phyloP scores from a whole-genome alignment of 2,113 vertebrate genomes.

The Chroicocephalus ridibundus region DNA sequence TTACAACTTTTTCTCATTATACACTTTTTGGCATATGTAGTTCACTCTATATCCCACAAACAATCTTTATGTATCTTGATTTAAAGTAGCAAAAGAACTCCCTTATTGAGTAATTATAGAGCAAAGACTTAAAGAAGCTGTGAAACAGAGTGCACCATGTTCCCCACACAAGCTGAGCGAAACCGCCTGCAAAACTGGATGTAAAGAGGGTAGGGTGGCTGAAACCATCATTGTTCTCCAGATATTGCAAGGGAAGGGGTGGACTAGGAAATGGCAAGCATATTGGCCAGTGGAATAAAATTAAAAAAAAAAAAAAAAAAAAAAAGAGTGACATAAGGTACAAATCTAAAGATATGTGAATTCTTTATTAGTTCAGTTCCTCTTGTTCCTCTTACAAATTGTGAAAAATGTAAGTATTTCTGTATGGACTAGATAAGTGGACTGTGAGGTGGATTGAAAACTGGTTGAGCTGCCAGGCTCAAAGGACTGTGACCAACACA shows the following conservation, averaged over 20 bases:
- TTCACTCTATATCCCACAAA: not conserved
- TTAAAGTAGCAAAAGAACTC: not conserved
- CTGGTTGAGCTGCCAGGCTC: not conserved
- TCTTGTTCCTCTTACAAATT: not conserved
- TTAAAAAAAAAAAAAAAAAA: rapidly evolving
- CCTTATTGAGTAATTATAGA: not conserved
- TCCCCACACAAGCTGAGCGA: not conserved
- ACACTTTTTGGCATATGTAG: not conserved
- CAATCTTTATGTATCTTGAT: not conserved
- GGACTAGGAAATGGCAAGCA: not conserved
- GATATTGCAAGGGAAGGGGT: not conserved
- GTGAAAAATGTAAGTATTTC: not conserved
- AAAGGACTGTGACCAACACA: not conserved
- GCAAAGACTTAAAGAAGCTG: not conserved
- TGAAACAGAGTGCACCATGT: not conserved
- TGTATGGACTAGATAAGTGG: not conserved
- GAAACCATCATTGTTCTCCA: not conserved
- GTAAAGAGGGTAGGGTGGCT: rapidly evolving
- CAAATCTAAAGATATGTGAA: not conserved
- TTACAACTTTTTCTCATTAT: not conserved
- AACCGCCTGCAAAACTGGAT: not conserved
- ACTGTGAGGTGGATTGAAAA: not conserved
- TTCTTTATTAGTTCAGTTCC: not conserved
- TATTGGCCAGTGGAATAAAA: not conserved
- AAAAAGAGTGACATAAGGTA: not conserved